phyloP scores from a whole-genome alignment of 2,797 vertebrate genomes.

The Aphelocoma californica region DNA sequence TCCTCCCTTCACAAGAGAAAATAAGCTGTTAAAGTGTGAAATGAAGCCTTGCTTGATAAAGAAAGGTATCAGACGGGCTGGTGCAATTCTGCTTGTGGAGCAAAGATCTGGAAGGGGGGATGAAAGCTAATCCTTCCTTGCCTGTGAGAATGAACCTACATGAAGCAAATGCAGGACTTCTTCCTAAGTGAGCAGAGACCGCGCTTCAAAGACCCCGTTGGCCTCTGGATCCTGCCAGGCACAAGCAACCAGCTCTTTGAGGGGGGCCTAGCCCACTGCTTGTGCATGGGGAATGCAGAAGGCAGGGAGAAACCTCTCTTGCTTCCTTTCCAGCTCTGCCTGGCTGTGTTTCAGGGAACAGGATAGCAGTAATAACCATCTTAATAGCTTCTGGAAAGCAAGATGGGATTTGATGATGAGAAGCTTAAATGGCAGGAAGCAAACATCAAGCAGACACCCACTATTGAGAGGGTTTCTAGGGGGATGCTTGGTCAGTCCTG shows the following conservation, averaged over 20 bases:
- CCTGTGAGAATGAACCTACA: background rate
- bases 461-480: background rate
- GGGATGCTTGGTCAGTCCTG: background rate
- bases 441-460: background rate
- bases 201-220: background rate
- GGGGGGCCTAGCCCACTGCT: background rate
- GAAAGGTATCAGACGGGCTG: slow-evolving; percentile 3
- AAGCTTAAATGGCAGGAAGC: slow-evolving; percentile 14
- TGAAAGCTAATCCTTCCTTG: slow-evolving; percentile 13
- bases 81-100: slow-evolving; percentile 9
- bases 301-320: background rate
- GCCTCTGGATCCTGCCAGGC: background rate
- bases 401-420: background rate
- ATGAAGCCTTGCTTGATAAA: slow-evolving; percentile 15
- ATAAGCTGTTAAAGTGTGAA: slow-evolving; percentile 26
- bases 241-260: background rate
- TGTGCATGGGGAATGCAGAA: background rate
- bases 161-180: background rate
- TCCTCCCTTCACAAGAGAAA: slow-evolving; percentile 5
- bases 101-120: background rate
- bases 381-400: slow-evolving; percentile 56
- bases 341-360: slow-evolving; percentile 43
- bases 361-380: slow-evolving; percentile 12
- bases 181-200: background rate
- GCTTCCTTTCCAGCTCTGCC: slow-evolving; percentile 4